phyloP scores from a whole-genome alignment of 2,888 invertebrate genomes.

The Serrognathus titanus region DNA sequence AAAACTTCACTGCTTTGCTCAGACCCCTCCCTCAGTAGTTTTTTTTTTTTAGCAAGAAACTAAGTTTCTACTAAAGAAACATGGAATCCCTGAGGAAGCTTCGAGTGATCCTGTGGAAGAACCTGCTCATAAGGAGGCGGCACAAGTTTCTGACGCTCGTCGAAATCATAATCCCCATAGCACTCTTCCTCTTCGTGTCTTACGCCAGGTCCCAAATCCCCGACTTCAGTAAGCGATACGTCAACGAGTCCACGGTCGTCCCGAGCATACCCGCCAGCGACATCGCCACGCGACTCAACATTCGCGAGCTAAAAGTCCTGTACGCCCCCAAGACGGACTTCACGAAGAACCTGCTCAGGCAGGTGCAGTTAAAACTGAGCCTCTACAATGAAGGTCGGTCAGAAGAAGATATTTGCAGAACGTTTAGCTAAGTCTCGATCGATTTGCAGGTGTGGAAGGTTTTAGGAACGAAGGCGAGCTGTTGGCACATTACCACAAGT shows the following conservation, averaged over 20 bases:
- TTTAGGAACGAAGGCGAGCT: constrained; percentile 34
- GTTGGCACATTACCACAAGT: constrained; percentile 30
- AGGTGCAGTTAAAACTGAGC: constrained; percentile 35
- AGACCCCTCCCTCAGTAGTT: no score
- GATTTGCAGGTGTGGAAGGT: constrained; percentile 27
- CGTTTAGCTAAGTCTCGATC: no score
- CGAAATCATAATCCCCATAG: constrained; percentile 40
- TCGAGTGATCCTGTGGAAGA: constrained; percentile 37
- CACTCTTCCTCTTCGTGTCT: constrained; percentile 41
- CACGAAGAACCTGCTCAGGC: constrained; percentile 34
- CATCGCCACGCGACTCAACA: constrained; percentile 26
- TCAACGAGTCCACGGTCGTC: constrained; percentile 34
- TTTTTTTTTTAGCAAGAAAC: no score
- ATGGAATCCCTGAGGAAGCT: not conserved
- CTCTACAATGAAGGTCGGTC: constrained; percentile 38
- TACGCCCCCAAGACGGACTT: constrained; percentile 39
- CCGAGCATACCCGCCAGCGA: constrained; percentile 13
- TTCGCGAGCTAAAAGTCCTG: constrained; percentile 24
- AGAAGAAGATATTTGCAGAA: no score
- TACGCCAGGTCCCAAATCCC: constrained; percentile 40
- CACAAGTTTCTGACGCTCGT: constrained; percentile 41
- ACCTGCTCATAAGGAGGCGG: constrained; percentile 38
- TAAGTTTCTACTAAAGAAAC: no score
- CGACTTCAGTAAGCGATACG: constrained; percentile 36
- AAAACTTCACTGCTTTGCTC: no score